These are phyloP conservation scores for Camponotus pennsylvanicus DNA, from an alignment of 1,140 invertebrate genomes.

Conservation along the genomic window DNA sequence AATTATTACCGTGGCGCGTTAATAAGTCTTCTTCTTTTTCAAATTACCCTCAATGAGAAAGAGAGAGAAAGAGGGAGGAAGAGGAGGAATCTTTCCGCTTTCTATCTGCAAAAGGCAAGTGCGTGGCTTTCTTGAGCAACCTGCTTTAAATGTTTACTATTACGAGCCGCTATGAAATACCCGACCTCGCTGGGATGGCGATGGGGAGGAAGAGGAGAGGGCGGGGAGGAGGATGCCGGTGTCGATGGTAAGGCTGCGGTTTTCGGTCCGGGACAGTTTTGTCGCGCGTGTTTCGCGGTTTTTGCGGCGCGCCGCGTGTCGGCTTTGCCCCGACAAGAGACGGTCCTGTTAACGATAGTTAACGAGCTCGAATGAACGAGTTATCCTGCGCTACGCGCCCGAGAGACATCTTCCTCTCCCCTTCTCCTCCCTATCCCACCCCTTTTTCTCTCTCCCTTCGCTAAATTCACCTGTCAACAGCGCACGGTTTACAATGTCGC, in stretches of 20 bases:
- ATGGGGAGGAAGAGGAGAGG: no score
- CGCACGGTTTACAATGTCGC: no score
- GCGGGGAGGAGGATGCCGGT: no score
- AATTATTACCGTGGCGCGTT: no score
- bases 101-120: no score
- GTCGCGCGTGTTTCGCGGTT: slow-evolving; percentile 63
- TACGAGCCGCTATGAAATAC: slow-evolving; percentile 25
- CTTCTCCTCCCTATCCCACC: no score
- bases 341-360: slow-evolving; percentile 68
- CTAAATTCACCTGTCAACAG: no score
- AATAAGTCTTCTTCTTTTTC: no score
- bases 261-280: slow-evolving; percentile 50
- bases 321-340: slow-evolving; percentile 49
- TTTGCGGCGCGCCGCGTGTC: slow-evolving; percentile 65
- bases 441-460: no score
- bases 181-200: neutral
- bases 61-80: neutral
- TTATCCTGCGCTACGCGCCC: neutral
- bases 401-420: neutral
- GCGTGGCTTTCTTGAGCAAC: neutral
- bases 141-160: slow-evolving; percentile 25
- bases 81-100: neutral
- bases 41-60: no score
- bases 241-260: slow-evolving; percentile 37
- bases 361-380: slow-evolving; percentile 69